Evolutionary conservation across 2,797 vertebrate species (phyloP), one percentile per base, ranked within the genome.

Genomic region (Ciconia nigra): DNA sequence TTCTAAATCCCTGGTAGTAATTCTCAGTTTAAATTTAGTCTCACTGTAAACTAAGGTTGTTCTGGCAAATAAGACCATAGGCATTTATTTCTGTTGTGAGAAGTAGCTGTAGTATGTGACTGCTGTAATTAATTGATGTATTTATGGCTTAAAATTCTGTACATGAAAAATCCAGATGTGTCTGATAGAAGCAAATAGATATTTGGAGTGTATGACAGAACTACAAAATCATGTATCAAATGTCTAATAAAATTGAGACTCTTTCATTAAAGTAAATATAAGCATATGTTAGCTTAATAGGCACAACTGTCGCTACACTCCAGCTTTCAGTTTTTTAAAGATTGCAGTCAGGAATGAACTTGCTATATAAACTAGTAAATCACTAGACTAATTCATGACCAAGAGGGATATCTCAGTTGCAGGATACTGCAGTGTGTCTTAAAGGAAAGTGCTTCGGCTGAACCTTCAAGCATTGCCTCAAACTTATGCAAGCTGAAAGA

Each of bases 1-100:
- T 96, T 91, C 78, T 86, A 89, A 96, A 95, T 94, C 90, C 55
- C 76, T 54, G 83, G 22, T 83, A 94, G 69, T 91, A 90, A 96
- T 95, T 85, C 88, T 94, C 59, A 83, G 76, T 94, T 97, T 95
- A 96, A 97, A 95, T 95, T 90, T 72, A 96, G 91, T 54, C 76
- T 87, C 14, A 29, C 51, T 90, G 86, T 93, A 95, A 91, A 90
- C 51, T n/a, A 61, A 81, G 61, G 71, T 87, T 88, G 66, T 92
- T 97, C 92, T 94, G 95, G 86, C 86, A 84, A 87, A 52, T 66
- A 47, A 28, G 57, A 91, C 52, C 33, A 22, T 37, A 76, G 42
- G 31, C 81, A 74, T 82, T 95, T 96, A 59, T 91, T 95, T 89
- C 81, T 96, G 59, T 74, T 93, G 86, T 94, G 92, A 95, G 92